Evolutionary conservation across 2,113 vertebrate genomes (phyloP).

Genomic region (Lampris megalopsis): DNA sequence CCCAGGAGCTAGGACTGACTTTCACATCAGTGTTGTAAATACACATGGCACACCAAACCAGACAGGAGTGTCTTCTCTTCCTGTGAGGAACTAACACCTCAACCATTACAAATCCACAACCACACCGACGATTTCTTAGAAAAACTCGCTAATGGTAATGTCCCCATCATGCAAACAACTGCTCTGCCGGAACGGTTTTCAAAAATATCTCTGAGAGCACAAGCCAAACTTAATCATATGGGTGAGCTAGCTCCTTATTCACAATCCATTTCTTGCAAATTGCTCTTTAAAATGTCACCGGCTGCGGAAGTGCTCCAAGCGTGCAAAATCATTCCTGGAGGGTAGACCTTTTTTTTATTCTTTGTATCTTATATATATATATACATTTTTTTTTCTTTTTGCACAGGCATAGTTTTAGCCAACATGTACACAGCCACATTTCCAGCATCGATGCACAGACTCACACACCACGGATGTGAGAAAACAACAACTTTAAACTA

Average conservation of each 20-base stretch:
- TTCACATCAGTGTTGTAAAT: background rate
- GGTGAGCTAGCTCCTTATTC: constrained; percentile 52
- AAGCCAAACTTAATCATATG: constrained; percentile 62
- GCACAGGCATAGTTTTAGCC: constrained; percentile 19
- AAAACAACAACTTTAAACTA: constrained; percentile 12
- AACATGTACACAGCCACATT: constrained; percentile 18
- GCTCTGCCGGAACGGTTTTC: constrained; percentile 15
- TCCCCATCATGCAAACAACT: constrained; percentile 21
- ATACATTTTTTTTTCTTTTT: constrained; percentile 34
- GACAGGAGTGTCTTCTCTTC: constrained; percentile 17
- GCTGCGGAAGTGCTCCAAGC: constrained; percentile 37
- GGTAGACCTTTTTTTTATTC: background rate
- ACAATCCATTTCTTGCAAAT: constrained; percentile 52
- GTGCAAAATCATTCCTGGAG: constrained; percentile 29
- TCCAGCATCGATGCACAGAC: background rate
- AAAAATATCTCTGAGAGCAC: constrained; percentile 50
- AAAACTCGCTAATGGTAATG: constrained; percentile 26
- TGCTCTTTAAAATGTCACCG: constrained; percentile 69
- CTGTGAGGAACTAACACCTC: background rate
- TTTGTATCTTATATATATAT: too few species aligned
- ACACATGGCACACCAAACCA: constrained; percentile 2
- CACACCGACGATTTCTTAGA: constrained; percentile 15
- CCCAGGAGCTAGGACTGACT: background rate
- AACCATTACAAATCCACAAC: constrained; percentile 24
- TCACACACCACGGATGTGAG: background rate